These are phyloP conservation scores for Cromileptes altivelis DNA, from an alignment of 2,113 vertebrate genomes.

Conservation along the genomic window DNA sequence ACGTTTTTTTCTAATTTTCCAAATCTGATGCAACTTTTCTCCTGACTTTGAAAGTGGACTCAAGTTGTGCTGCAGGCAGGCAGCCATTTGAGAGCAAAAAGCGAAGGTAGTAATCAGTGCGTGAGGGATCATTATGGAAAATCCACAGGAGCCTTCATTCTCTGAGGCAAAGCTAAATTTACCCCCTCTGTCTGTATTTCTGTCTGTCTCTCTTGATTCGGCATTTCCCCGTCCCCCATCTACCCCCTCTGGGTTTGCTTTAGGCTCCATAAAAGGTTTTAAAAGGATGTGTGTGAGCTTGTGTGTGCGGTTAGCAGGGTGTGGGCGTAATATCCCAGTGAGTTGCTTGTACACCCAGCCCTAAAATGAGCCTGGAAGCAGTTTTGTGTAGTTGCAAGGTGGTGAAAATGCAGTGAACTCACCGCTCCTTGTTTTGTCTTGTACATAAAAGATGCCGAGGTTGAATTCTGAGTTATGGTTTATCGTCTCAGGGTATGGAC, in stretches of 20 bases:
- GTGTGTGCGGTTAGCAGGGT: constrained; percentile 64
- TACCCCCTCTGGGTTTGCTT: constrained; percentile 10
- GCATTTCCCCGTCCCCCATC: constrained; percentile 6
- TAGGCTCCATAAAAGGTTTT: constrained; percentile 40
- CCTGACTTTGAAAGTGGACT: constrained; percentile 46
- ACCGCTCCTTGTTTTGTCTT: not conserved
- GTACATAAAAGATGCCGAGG: not conserved
- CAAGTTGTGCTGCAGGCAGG: constrained; percentile 11
- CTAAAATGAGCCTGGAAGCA: constrained; percentile 43
- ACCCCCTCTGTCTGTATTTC: constrained; percentile 39
- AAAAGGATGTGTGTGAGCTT: constrained; percentile 21
- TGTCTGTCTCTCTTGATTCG: constrained; percentile 33
- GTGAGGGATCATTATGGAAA: constrained; percentile 72
- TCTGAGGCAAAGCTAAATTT: constrained; percentile 70
- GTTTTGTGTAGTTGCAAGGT: constrained; percentile 5
- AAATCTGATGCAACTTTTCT: constrained; percentile 74
- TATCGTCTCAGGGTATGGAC: not conserved
- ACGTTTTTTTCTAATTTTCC: not conserved
- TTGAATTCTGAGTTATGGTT: not conserved
- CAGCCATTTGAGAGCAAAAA: constrained; percentile 30
- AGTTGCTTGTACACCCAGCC: constrained; percentile 31
- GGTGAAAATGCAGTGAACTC: constrained; percentile 1
- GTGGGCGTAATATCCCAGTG: constrained; percentile 56
- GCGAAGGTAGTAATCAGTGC: constrained; percentile 78
- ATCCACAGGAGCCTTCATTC: constrained; percentile 73